Evolutionary conservation across 2,888 invertebrate genomes (phyloP), one percentile per base, ranked within the genome.

Genomic region (Hedya salicella): DNA sequence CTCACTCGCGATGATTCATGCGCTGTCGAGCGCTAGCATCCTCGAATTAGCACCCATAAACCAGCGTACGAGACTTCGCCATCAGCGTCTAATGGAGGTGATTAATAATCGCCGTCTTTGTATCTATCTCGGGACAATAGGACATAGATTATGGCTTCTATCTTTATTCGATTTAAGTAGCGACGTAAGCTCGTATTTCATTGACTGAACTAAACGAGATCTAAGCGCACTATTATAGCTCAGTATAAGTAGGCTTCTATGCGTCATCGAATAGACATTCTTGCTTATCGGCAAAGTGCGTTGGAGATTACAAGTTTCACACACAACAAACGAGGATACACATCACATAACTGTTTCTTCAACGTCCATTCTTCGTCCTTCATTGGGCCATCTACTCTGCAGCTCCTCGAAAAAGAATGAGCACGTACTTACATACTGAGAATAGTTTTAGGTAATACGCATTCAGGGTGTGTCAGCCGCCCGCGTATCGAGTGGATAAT

Each of bases 81-180:
- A 19, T 17, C 44, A 14, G 21, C 36, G 14, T 17, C 19, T 64
- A 64, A 64, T 64, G 42, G 48, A 49, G 8, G 50, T 57, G 57
- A 64, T 64, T 64, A 57, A 64, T 64, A 42, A 44, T 25, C 50
- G 30, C 49, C 49, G 32, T 56, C 54, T 25, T 60, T 60, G 42
- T 40, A 42, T 1, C 53, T 50, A 57, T 42, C 17, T 49, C 48
- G 6, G 63, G 49, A 61, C 52, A 61, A 61, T 52, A 30, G 3
- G 19, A n/a, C 44, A 8, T 44, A 44, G 17, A 40, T 54, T 44
- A 57, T 44, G 42, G 30, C 44, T 57, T 42, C 48, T 21, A 13
- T 42, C 54, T 56, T 56, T 44, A 44, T 36, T 36, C 36, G 36
- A 11, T 11, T 36, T 11, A 11, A 36, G 36, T 8, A 36, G 36